A percentile compares a stretch with the other conserved stretches of the same genome.
Evolutionary conservation across 2,113 vertebrate species (phyloP).

Genomic region (Redunca redunca): DNA sequence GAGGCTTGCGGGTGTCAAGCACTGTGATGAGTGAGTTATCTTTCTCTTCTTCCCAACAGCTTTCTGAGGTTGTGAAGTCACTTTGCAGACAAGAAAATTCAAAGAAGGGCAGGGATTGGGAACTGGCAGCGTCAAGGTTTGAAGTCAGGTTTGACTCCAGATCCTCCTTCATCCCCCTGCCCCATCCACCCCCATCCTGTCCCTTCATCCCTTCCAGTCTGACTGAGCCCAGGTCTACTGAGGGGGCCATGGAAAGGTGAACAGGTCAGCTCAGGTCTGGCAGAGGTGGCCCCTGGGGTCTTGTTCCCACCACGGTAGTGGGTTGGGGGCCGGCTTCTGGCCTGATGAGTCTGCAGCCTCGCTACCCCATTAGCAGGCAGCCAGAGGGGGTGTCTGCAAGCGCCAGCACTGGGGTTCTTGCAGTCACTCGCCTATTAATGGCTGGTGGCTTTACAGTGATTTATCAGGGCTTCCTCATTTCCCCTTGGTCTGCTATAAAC

Average conservation of each 20-base stretch:
- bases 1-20: not conserved
- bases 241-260: not conserved
- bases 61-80: not conserved
- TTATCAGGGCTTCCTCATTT: conserved; percentile 88
- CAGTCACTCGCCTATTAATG: conserved; percentile 82
- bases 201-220: not conserved
- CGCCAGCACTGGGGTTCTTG: conserved; percentile 81
- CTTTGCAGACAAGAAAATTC: not conserved
- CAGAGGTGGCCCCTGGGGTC: conserved; percentile 32
- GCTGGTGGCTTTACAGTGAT: conserved; percentile 84
- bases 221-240: not conserved
- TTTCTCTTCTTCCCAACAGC: not conserved
- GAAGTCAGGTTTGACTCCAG: not conserved
- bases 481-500: conserved; percentile 85
- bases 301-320: not conserved
- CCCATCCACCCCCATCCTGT: not conserved
- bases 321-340: not conserved
- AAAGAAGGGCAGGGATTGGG: not conserved
- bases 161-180: not conserved
- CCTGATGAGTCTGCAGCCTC: conserved; percentile 22
- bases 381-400: conserved; percentile 84
- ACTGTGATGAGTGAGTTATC: not conserved
- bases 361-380: conserved; percentile 67
- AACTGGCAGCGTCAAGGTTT: not conserved
- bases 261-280: not conserved